Conservation (phyloP, 2,888 invertebrate species). For the Aleiodes alternator region DNA sequence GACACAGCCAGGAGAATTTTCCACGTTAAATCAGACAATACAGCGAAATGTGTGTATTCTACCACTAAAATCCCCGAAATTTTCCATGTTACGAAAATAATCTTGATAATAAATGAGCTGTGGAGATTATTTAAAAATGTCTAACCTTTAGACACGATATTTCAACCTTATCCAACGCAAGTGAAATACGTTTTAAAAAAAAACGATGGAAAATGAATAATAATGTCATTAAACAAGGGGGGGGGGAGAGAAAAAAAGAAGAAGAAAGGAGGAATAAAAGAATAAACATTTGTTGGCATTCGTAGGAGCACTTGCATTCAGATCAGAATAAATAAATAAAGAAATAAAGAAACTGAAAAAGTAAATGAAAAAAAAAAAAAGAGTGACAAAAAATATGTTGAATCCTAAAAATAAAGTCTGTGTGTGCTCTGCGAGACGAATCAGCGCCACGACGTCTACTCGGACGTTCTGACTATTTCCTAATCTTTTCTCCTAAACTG, state of each 20-base stretch:
- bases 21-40: too few relatives aligned
- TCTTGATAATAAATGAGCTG: too few relatives aligned
- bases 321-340: slow-evolving; percentile 2
- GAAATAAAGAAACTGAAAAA: not conserved
- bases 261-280: not conserved
- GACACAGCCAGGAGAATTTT: too few relatives aligned
- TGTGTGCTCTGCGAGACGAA: slow-evolving; percentile 41
- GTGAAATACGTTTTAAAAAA: not conserved
- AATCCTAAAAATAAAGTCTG: slow-evolving; percentile 53
- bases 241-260: not conserved
- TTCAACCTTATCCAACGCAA: not conserved
- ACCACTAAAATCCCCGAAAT: too few relatives aligned
- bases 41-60: too few relatives aligned
- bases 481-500: slow-evolving; percentile 17
- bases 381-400: not conserved
- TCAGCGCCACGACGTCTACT: slow-evolving; percentile 56
- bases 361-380: not conserved
- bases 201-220: slow-evolving; percentile 9
- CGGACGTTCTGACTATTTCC: slow-evolving; percentile 15
- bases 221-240: not conserved
- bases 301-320: not conserved
- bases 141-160: slow-evolving; percentile 3
- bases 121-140: too few relatives aligned
- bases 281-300: slow-evolving; percentile 23
- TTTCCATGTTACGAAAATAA: too few relatives aligned